Conservation (phyloP, 1,140 invertebrate species). For the Drosophila funebris region DNA sequence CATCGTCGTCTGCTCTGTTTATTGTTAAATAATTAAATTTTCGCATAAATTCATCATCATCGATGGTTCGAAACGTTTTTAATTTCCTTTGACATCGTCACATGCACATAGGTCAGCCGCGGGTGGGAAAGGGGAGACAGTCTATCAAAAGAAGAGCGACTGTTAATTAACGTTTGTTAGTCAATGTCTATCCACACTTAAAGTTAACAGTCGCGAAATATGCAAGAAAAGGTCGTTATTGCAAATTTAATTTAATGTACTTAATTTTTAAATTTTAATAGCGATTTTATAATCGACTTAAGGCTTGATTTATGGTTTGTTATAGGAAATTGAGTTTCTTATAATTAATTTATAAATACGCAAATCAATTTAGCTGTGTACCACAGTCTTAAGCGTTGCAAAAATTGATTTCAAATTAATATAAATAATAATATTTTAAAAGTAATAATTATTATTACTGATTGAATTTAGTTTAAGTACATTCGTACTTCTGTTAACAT, state of each 20-base stretch:
- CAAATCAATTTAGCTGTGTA: no score
- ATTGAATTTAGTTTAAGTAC: no score
- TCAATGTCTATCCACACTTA: slow-evolving; percentile 3
- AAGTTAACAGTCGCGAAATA: background rate
- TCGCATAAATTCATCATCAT: slow-evolving; percentile 79
- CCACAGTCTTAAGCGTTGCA: no score
- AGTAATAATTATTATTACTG: no score
- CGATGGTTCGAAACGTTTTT: slow-evolving; percentile 62
- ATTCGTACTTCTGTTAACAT: no score
- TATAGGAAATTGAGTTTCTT: background rate
- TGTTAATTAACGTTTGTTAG: slow-evolving; percentile 32
- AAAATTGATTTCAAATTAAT: no score
- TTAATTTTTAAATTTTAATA: background rate
- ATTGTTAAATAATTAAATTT: slow-evolving; percentile 77
- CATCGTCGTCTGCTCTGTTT: slow-evolving; percentile 55
- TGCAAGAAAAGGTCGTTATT: background rate
- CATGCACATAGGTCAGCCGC: slow-evolving; percentile 12
- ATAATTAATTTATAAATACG: no score
- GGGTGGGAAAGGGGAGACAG: background rate
- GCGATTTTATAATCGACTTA: background rate
- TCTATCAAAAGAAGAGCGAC: slow-evolving; percentile 28
- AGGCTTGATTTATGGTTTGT: background rate
- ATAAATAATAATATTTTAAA: no score
- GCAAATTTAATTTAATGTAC: background rate
- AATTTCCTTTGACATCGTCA: slow-evolving; percentile 72